Conservation (phyloP, 2,888 invertebrate genomes). For the Diaphora mendica region DNA sequence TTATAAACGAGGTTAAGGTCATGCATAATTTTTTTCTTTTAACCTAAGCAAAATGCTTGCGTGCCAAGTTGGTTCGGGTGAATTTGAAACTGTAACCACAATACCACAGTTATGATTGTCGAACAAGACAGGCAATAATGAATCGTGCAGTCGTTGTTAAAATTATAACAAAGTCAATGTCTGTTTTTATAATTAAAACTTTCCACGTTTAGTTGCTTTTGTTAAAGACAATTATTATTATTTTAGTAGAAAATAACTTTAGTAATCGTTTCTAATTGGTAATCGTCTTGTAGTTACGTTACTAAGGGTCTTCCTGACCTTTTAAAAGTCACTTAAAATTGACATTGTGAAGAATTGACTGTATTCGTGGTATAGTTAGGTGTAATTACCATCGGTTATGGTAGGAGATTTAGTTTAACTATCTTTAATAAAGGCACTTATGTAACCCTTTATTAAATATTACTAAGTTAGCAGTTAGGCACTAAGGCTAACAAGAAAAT, state of each 20-base stretch:
- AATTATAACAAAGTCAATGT: not conserved
- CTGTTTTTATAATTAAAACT: not conserved
- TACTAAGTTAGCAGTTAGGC: constrained; percentile 26
- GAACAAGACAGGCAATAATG: not conserved
- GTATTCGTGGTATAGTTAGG: not conserved
- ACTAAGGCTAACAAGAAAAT: constrained; percentile 48
- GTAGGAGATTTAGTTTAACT: constrained; percentile 11
- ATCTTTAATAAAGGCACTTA: constrained; percentile 13
- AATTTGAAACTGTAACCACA: not conserved
- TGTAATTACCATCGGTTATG: constrained; percentile 14
- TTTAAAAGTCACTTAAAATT: constrained; percentile 5
- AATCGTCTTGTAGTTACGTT: not conserved
- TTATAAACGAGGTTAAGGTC: not conserved
- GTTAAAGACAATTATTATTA: not conserved
- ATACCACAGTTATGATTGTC: not conserved
- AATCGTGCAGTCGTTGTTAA: not conserved
- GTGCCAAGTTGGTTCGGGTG: not conserved
- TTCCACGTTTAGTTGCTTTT: not conserved
- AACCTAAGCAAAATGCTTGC: not conserved
- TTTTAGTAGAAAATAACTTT: not conserved
- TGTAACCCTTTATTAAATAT: constrained; percentile 33
- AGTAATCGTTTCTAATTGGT: not conserved
- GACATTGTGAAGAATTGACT: constrained; percentile 1
- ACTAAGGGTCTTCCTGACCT: constrained; percentile 1
- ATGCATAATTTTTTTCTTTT: not conserved